Percentiles rank a stretch among this genome's conserved stretches.
Conservation (phyloP, 2,113 vertebrate species). For the Okapia johnstoni region DNA sequence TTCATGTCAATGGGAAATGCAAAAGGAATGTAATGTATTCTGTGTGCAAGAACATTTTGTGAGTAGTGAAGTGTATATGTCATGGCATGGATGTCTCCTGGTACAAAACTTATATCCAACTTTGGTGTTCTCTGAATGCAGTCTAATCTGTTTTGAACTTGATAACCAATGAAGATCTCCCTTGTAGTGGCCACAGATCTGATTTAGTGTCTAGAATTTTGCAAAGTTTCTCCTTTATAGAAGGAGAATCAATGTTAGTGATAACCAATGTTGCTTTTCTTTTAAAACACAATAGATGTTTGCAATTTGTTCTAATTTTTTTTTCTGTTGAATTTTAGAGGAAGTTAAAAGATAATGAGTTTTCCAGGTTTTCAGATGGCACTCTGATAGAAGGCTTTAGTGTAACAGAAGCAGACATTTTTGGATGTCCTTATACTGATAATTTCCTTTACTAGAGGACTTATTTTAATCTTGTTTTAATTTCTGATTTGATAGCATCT, state of each 20-base stretch:
- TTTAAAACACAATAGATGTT: background rate
- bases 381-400: background rate
- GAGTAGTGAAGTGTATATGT: background rate
- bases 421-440: background rate
- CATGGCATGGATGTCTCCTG: background rate
- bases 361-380: background rate
- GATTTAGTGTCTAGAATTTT: slow-evolving; percentile 4
- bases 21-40: background rate
- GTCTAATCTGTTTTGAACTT: background rate
- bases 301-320: background rate
- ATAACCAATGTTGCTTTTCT: background rate
- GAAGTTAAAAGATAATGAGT: background rate
- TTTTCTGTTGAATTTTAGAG: background rate
- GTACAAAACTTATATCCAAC: background rate
- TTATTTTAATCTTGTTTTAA: background rate
- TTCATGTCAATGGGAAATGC: background rate
- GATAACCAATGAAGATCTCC: background rate
- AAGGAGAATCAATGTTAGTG: background rate
- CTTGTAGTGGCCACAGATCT: background rate
- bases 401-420: background rate
- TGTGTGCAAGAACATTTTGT: background rate
- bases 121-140: background rate
- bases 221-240: background rate
- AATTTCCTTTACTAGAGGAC: background rate
- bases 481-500: background rate